A percentile compares a stretch with the other conserved stretches of the same genome.
These are phyloP conservation scores for Dryadula phaetusa DNA, from an alignment of 2,888 invertebrate genomes.

Conservation along the genomic window DNA sequence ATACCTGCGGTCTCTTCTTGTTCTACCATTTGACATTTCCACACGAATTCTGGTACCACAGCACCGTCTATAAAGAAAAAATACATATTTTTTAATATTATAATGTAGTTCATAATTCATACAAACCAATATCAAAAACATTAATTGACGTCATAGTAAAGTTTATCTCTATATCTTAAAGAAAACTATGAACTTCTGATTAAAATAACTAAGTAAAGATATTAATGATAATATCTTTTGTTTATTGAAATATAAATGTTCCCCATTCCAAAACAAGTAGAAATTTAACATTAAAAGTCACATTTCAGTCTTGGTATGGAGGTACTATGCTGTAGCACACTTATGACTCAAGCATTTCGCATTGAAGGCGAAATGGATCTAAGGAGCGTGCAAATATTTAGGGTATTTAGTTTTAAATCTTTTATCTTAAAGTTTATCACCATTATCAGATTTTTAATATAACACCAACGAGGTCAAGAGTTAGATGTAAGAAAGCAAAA, in stretches of 20 bases:
- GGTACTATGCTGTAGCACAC: conserved; percentile 78
- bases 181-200: too few species aligned
- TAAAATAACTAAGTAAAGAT: too few species aligned
- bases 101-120: too few species aligned
- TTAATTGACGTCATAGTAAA: too few species aligned
- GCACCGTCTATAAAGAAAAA: conserved; percentile 86
- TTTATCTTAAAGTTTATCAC: neutral
- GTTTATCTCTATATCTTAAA: too few species aligned
- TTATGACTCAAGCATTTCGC: conserved; percentile 84
- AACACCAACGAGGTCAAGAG: conserved; percentile 13
- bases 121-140: too few species aligned
- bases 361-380: conserved; percentile 80
- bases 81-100: neutral
- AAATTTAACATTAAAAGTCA: conserved; percentile 50
- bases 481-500: conserved; percentile 40
- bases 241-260: conserved; percentile 56
- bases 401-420: neutral
- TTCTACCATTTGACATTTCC: conserved; percentile 96
- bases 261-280: conserved; percentile 74
- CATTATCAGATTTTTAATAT: conserved; percentile 8
- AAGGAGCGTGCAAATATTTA: conserved; percentile 71
- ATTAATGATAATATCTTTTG: too few species aligned
- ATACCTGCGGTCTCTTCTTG: conserved; percentile 87
- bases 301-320: conserved; percentile 73
- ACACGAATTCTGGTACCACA: conserved; percentile 95